Percentiles rank a stretch among this genome's conserved stretches.
phyloP scores from a whole-genome alignment of 2,113 vertebrate species.

The Onychostruthus taczanowskii region DNA sequence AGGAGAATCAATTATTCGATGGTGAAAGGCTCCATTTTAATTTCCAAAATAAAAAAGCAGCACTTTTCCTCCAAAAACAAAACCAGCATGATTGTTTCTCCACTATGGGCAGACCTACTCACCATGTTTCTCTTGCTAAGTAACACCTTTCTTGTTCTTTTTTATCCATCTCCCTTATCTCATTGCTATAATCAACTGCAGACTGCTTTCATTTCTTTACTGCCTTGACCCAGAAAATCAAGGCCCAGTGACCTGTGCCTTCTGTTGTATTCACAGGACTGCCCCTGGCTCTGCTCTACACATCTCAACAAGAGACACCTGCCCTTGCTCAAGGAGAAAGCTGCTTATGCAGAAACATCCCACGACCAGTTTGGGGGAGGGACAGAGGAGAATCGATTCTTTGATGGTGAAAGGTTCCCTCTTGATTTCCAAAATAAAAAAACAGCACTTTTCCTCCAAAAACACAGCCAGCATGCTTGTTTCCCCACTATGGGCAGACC shows the following conservation, averaged over 20 bases:
- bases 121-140: not conserved
- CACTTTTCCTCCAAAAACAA: not conserved
- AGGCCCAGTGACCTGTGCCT: not conserved
- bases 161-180: not conserved
- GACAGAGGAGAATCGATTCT: not conserved
- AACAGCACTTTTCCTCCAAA: not conserved
- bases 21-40: not conserved
- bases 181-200: fast-evolving
- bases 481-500: not conserved
- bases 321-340: not conserved
- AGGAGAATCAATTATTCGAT: not conserved
- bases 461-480: not conserved
- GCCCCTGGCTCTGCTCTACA: not conserved
- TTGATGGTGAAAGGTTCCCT: not conserved
- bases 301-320: not conserved
- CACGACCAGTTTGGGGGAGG: not conserved
- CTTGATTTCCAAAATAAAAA: not conserved
- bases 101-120: not conserved
- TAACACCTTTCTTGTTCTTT: not conserved
- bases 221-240: not conserved
- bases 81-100: not conserved
- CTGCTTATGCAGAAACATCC: not conserved
- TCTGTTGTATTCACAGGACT: not conserved
- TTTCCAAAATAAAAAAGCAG: not conserved
- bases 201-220: not conserved